Evolutionary conservation across 2,797 vertebrate species (phyloP).

Genomic region (Parauchenoglanis punctatus): DNA sequence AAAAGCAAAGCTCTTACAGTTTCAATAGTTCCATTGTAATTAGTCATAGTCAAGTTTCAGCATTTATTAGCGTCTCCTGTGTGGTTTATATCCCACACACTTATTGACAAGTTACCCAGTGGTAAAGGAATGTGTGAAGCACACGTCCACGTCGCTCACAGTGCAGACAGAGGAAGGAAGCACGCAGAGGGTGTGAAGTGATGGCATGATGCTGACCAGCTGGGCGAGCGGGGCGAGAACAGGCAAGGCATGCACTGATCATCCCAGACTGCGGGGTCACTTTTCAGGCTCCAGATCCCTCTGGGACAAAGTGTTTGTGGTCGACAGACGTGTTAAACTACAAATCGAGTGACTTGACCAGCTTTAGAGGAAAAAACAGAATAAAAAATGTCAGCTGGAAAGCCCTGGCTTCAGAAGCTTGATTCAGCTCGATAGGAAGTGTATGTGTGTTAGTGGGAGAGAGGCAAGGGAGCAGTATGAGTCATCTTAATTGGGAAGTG

Average conservation of each 20-base stretch:
- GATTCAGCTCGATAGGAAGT: slow-evolving; percentile 37
- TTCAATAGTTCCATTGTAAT: not conserved
- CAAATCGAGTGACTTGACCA: slow-evolving; percentile 59
- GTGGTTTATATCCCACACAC: slow-evolving; percentile 20
- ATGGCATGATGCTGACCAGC: slow-evolving; percentile 53
- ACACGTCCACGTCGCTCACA: not conserved
- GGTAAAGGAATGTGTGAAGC: slow-evolving; percentile 28
- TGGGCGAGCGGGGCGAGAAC: slow-evolving; percentile 51
- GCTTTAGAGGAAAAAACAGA: slow-evolving; percentile 52
- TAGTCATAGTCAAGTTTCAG: not conserved
- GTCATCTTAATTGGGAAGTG: slow-evolving; percentile 58
- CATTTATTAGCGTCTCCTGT: slow-evolving; percentile 1
- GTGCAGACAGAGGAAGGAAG: slow-evolving; percentile 19
- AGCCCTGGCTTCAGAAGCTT: not conserved
- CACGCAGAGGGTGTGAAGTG: slow-evolving; percentile 34
- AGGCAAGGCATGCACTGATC: slow-evolving; percentile 66
- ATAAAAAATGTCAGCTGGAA: slow-evolving; percentile 32
- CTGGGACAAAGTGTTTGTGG: slow-evolving; percentile 69
- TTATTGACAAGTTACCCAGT: slow-evolving; percentile 23
- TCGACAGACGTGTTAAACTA: slow-evolving; percentile 63
- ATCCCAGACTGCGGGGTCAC: slow-evolving; percentile 68
- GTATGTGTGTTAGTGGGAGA: slow-evolving; percentile 51
- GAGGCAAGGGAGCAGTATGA: slow-evolving; percentile 29
- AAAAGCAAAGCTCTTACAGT: not conserved
- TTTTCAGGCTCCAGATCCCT: slow-evolving; percentile 66